phyloP scores from a whole-genome alignment of 2,797 vertebrate species.

The Hemitrygon akajei region DNA sequence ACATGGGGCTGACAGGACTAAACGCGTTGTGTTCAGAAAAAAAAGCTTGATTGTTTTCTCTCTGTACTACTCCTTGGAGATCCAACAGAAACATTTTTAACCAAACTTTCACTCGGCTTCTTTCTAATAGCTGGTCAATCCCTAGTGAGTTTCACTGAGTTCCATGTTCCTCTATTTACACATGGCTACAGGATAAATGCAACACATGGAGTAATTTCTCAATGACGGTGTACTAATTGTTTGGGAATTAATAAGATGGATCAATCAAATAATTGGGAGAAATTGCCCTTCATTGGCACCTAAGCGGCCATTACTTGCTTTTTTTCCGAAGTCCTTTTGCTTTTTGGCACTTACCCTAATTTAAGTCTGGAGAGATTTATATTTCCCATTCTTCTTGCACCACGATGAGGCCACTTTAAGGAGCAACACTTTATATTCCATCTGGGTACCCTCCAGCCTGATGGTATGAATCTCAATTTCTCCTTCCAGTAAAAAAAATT shows the following conservation, averaged over 20 bases:
- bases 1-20: background rate
- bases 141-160: background rate
- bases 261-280: background rate
- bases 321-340: too few relatives aligned
- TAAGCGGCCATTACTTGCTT: background rate
- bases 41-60: slow-evolving; percentile 3
- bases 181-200: background rate
- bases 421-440: too few relatives aligned
- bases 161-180: background rate
- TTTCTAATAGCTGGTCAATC: background rate
- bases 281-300: background rate
- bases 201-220: background rate
- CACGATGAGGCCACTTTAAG: too few relatives aligned
- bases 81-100: background rate
- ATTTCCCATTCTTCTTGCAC: background rate
- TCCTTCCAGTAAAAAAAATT: too few relatives aligned
- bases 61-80: background rate
- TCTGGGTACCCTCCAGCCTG: too few relatives aligned
- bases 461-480: too few relatives aligned
- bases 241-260: background rate
- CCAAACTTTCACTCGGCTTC: background rate
- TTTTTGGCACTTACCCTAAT: background rate
- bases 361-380: background rate
- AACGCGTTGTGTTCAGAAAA: background rate
- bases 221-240: background rate